Base-by-base conservation (phyloP, 2,797 vertebrate genomes). In the Telmatherina bonti region DNA sequence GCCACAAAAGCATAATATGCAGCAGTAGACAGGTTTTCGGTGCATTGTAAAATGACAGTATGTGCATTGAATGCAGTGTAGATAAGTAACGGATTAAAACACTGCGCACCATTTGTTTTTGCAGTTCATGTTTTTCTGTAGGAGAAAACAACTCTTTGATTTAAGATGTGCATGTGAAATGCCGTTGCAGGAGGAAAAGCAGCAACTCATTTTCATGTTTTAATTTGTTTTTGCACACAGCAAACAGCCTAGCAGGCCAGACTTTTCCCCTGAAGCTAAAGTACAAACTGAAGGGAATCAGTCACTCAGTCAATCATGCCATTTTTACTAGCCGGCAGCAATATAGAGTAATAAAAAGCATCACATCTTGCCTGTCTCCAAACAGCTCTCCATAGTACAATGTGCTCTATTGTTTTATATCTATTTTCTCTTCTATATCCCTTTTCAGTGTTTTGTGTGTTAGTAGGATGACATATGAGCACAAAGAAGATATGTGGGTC, bases 281-380 rank as follows among this genome's bases (percentile, higher is more conserved):
- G 4, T 20, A 26, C 35, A 12, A 26, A 33, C 62, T 65, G 29
- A 26, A 15, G 30, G 29, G 38, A 27, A 53, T 22, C 52, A 30
- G 18, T 43, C 51, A 41, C 51, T 55, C 36, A 26, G 38, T 47
- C 60, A 33, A 43, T 62, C 60, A 22, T 30, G 20, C 43, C 4
- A 62, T 53, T 66, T n/a, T 55, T 36, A 49, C 20, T 10, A 30
- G 24, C 52, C 41, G 16, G 33, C 22, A 55, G 26, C 35, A 30
- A 55, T 31, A 35, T 55, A 43, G 27, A 29, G 27, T 5, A 43
- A 41, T 66, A 36, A 66, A 66, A 55, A 64, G 31, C 47, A 53
- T 64, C 31, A 36, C 47, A 7, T 24, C 41, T 43, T 43, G 16
- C 16, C 16, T 51, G n/a, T 53, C 22, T 53, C 16, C 62, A 20